Base-by-base conservation (phyloP, 1,140 invertebrate genomes). In the Colletes gigas region DNA sequence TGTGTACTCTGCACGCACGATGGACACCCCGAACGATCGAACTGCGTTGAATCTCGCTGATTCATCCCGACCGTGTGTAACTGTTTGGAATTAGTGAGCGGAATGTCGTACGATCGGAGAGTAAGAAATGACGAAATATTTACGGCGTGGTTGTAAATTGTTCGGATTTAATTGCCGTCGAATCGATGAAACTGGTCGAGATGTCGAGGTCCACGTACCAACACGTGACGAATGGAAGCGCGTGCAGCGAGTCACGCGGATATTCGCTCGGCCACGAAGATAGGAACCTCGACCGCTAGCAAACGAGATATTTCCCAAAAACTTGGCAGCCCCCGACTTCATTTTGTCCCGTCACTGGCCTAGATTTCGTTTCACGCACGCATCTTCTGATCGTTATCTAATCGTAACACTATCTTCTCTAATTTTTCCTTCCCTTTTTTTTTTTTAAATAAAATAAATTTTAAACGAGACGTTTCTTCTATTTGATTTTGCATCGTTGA, bases 291-390 rank as follows among this genome's bases (percentile, higher is more conserved):
- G 41, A 50, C 41, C 52, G 19, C 59, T 21, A 50, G 17, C 15
- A 59, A 0, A 39, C 1, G 47, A 52, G 47, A 68, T 50, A 52
- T 59, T 77, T 54, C 15, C 21, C n/a, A 57, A 76, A 68, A 76
- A 57, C 41, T 77, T 77, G 65, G 41, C 65, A 60, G 12, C 21
- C 19, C 30, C 4, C 6, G 8, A 0, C 19, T 65, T n/a, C 6
- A n/a, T 74, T 65, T 74, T 9, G 60, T 65, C 39, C 63, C 14
- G 54, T 69, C 44, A 15, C 7, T 77, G 74, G 21, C 54, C 65
- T 59, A 69, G 19, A 60, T 77, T 69, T 44, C 54, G 3, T n/a
- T 15, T 41, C 15, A 44, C 41, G 4, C 12, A 44, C 21, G 4
- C 21, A 6, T 39, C 9, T 4, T 57, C n/a, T 4, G 1, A 14